phyloP scores from a whole-genome alignment of 1,140 invertebrate species.

The Ericerus pela region DNA sequence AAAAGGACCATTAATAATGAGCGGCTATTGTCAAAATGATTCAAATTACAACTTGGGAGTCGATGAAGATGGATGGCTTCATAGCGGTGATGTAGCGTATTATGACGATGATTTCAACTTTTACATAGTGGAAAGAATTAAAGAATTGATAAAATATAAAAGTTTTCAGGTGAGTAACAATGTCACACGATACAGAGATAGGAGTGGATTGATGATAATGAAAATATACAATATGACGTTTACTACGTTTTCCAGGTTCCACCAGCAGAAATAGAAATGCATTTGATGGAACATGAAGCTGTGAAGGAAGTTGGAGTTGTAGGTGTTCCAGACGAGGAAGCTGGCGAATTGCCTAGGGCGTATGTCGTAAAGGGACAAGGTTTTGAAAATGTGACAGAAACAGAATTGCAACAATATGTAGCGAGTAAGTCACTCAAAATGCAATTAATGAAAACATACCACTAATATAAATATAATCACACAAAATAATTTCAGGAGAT shows the following conservation, averaged over 20 bases:
- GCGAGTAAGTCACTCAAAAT: slow-evolving; percentile 30
- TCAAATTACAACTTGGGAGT: slow-evolving; percentile 46
- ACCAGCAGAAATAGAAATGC: slow-evolving; percentile 51
- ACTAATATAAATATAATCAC: too few species aligned
- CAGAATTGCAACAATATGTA: slow-evolving; percentile 42
- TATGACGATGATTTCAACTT: slow-evolving; percentile 51
- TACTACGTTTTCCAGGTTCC: slow-evolving; percentile 36
- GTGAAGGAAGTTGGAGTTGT: slow-evolving; percentile 55
- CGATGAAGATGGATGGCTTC: slow-evolving; percentile 54
- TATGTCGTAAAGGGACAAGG: slow-evolving; percentile 41
- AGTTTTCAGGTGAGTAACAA: slow-evolving; percentile 45
- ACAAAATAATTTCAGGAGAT: too few species aligned
- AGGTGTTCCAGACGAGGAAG: slow-evolving; percentile 45
- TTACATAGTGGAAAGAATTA: slow-evolving; percentile 58
- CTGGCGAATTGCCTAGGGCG: slow-evolving; percentile 46
- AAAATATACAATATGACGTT: too few species aligned
- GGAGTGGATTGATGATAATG: too few species aligned
- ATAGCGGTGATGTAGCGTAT: slow-evolving; percentile 65
- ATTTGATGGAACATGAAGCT: slow-evolving; percentile 46
- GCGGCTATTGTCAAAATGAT: slow-evolving; percentile 46
- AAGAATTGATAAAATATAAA: slow-evolving; percentile 69
- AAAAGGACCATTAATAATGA: slow-evolving; percentile 47
- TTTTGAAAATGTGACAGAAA: slow-evolving; percentile 27
- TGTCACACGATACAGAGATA: not conserved
- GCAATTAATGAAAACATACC: not conserved